Conservation (phyloP, 2,888 invertebrate species). For the Hirtodrosophila confusa region DNA sequence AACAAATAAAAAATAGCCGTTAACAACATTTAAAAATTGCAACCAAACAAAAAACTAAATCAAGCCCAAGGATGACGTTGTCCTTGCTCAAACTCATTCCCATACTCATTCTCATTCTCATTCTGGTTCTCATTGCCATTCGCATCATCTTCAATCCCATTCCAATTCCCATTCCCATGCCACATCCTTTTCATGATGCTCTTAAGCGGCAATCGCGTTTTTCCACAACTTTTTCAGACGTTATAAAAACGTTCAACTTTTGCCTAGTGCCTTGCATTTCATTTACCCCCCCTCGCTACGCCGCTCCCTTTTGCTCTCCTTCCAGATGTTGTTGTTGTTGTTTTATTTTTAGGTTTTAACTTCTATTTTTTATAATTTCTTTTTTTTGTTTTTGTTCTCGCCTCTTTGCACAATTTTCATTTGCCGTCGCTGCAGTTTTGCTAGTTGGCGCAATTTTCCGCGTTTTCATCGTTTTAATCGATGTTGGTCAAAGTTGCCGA, state of each 20-base stretch:
- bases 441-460: conserved; percentile 79
- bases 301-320: conserved; percentile 3
- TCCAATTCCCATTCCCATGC: conserved; percentile 10
- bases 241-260: conserved; percentile 77
- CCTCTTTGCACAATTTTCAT: conserved; percentile 64
- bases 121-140: conserved; percentile 7
- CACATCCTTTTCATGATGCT: conserved; percentile 46
- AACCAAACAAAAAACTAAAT: conserved; percentile 65
- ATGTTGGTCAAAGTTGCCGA: conserved; percentile 75
- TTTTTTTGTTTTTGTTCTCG: conserved; percentile 29
- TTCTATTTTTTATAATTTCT: conserved; percentile 6
- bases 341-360: conserved; percentile 9
- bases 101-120: conserved; percentile 14
- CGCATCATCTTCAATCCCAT: conserved; percentile 13
- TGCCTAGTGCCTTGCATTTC: conserved; percentile 51
- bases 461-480: conserved; percentile 80
- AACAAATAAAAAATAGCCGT: conserved; percentile 26
- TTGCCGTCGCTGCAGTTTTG: conserved; percentile 74
- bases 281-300: background rate
- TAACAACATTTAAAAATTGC: conserved; percentile 69
- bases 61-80: conserved; percentile 52
- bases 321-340: conserved; percentile 1
- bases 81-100: background rate
- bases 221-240: conserved; percentile 77
- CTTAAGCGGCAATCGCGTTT: conserved; percentile 78